phyloP scores from a whole-genome alignment of 2,888 invertebrate species.

The Strigamia transsilvanica region DNA sequence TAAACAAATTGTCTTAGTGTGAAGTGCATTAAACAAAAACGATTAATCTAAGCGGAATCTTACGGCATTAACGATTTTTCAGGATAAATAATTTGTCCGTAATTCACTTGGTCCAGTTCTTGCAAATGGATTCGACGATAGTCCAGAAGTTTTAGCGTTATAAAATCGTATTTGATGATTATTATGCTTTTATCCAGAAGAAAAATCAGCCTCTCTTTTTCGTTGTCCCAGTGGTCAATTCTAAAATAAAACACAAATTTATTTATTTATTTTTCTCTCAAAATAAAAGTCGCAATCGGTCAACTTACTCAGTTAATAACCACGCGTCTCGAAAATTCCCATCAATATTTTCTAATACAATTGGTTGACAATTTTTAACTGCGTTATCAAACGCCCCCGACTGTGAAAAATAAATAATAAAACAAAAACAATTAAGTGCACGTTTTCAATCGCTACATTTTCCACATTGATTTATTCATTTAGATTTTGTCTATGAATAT shows the following conservation, averaged over 20 bases:
- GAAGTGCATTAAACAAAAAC: conserved; percentile 69
- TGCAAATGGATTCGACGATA: conserved; percentile 75
- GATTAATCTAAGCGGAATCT: conserved; percentile 66
- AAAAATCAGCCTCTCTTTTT: conserved; percentile 80
- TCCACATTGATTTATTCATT: not conserved
- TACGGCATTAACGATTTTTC: conserved; percentile 82
- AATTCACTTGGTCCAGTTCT: conserved; percentile 75
- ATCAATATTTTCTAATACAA: conserved; percentile 74
- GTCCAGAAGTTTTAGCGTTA: conserved; percentile 77
- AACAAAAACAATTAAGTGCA: not conserved
- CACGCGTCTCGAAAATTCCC: conserved; percentile 78
- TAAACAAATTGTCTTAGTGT: conserved; percentile 69
- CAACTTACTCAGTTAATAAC: conserved; percentile 82
- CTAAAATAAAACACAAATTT: conserved; percentile 65
- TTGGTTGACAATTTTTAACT: conserved; percentile 72
- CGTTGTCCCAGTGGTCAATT: conserved; percentile 87
- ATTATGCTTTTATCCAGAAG: conserved; percentile 78
- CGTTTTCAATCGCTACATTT: not conserved
- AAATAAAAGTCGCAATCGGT: not conserved
- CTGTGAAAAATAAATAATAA: conserved; percentile 71
- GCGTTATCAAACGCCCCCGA: conserved; percentile 78
- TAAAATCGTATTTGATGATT: conserved; percentile 84
- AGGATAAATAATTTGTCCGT: conserved; percentile 84
- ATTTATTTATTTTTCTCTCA: not conserved
- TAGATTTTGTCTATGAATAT: not conserved